phyloP scores from a whole-genome alignment of 2,113 vertebrate genomes.

The Monopterus albus region DNA sequence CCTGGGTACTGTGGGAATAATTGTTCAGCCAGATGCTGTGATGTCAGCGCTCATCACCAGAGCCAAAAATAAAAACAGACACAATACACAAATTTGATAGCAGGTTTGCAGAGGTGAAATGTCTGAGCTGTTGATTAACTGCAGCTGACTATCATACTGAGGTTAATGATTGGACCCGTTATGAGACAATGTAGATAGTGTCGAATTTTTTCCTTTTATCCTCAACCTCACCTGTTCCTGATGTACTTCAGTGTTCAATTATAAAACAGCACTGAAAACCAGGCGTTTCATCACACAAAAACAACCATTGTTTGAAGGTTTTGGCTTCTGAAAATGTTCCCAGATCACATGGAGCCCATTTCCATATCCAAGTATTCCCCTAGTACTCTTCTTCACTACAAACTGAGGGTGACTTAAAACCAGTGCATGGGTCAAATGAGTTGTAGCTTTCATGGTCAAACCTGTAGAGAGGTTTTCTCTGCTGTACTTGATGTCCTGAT shows the following conservation, averaged over 20 bases:
- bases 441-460: background rate
- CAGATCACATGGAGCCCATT: too few species aligned
- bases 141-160: background rate
- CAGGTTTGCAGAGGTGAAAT: background rate
- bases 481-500: too few species aligned
- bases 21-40: conserved; percentile 61
- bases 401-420: background rate
- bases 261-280: background rate
- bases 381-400: background rate
- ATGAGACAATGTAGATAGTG: background rate
- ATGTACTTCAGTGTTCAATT: background rate
- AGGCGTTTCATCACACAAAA: background rate
- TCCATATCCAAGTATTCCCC: background rate
- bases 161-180: background rate
- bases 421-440: background rate
- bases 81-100: conserved; percentile 1
- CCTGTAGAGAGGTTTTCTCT: too few species aligned
- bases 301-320: too few species aligned
- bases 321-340: background rate
- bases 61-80: conserved; percentile 35
- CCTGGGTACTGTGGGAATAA: conserved; percentile 40
- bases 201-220: background rate
- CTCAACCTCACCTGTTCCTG: background rate
- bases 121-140: background rate
- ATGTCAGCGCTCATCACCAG: conserved; percentile 39